Percentiles rank a stretch among this genome's conserved stretches.
Conservation (phyloP, 1,140 invertebrate species). For the Euglossa dilemma region DNA sequence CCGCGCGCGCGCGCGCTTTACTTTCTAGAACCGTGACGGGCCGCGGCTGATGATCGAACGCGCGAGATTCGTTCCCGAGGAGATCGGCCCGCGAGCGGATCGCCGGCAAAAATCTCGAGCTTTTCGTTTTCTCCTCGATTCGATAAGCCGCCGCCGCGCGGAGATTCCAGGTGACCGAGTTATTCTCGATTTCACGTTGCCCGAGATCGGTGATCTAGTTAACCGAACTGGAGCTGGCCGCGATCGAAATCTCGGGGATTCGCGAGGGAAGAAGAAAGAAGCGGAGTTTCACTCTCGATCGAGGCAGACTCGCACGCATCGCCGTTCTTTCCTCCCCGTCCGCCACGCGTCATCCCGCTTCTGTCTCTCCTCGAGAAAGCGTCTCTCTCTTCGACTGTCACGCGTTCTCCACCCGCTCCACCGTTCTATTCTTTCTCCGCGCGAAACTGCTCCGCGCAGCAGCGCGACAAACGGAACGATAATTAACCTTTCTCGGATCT, state of each 20-base stretch:
- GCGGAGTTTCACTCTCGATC: slow-evolving; percentile 18
- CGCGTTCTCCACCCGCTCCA: slow-evolving; percentile 23
- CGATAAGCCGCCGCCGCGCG: background rate
- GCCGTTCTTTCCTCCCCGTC: slow-evolving; percentile 42
- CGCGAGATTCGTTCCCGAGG: background rate
- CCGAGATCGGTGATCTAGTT: too few species aligned
- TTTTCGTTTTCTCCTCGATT: background rate
- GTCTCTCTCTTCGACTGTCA: slow-evolving; percentile 23
- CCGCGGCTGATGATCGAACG: slow-evolving; percentile 23
- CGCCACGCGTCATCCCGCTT: too few species aligned
- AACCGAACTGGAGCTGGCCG: background rate
- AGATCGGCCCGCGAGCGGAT: too few species aligned
- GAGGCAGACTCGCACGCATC: slow-evolving; percentile 12
- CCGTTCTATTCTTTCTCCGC: slow-evolving; percentile 45
- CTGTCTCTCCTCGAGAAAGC: slow-evolving; percentile 71
- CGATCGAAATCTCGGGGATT: background rate
- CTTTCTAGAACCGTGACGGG: slow-evolving; percentile 47
- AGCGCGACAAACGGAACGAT: background rate
- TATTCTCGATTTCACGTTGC: background rate
- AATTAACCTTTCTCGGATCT: slow-evolving; percentile 34
- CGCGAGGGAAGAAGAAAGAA: background rate
- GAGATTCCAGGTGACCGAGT: background rate
- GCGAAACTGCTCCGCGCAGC: slow-evolving; percentile 24
- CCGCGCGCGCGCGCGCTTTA: slow-evolving; percentile 7
- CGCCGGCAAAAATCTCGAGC: background rate